Evolutionary conservation across 2,113 vertebrate genomes (phyloP).

Genomic region (Andinoacara biseriatus): DNA sequence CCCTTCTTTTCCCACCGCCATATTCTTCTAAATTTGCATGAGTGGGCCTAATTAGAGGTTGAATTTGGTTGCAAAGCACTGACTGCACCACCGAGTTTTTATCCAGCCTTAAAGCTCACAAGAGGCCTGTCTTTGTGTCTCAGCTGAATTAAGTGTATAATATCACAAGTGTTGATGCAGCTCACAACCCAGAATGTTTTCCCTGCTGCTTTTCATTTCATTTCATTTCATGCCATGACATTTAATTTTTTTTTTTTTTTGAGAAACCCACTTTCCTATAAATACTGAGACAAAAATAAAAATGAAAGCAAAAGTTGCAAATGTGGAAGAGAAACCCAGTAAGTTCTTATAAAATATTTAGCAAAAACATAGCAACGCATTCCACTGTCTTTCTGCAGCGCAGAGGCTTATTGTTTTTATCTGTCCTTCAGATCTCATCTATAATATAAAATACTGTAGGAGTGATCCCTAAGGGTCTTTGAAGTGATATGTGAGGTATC

Average conservation of each 20-base stretch:
- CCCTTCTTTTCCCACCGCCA: constrained; percentile 38
- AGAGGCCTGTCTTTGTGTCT: constrained; percentile 53
- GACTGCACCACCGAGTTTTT: constrained; percentile 53
- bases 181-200: constrained; percentile 31
- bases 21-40: constrained; percentile 65
- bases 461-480: constrained; percentile 2
- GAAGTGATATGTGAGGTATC: constrained; percentile 18
- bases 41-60: constrained; percentile 68
- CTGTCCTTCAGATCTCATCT: not conserved
- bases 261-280: not conserved
- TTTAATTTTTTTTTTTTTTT: not conserved
- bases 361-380: not conserved
- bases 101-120: constrained; percentile 58
- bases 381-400: not conserved
- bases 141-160: constrained; percentile 53
- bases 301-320: not conserved
- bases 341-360: not conserved
- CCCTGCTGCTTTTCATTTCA: constrained; percentile 40
- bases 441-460: constrained; percentile 7
- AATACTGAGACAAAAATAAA: constrained; percentile 9
- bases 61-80: constrained; percentile 60
- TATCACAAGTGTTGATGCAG: constrained; percentile 49
- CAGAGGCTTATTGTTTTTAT: not conserved
- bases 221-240: not conserved
- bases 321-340: not conserved